Evolutionary conservation across 2,113 vertebrate genomes (phyloP).

Genomic region (Platichthys stellatus): DNA sequence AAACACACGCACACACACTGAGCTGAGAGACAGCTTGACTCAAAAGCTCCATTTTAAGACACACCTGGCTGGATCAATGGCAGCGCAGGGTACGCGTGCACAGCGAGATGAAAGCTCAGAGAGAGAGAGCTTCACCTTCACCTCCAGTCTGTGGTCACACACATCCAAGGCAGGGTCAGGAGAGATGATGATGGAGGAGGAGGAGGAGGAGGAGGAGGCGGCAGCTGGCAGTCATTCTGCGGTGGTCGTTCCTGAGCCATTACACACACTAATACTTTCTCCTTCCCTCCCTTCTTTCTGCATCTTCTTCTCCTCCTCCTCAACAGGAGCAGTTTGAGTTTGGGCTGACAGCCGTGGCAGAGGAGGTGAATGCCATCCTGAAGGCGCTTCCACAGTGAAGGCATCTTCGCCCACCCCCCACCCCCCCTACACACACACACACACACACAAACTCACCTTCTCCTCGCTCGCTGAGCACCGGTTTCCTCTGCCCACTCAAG

Average conservation of each 20-base stretch:
- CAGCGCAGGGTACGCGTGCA: conserved; percentile 23
- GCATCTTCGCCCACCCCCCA: background rate
- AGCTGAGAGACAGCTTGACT: conserved; percentile 59
- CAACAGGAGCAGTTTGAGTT: conserved; percentile 85
- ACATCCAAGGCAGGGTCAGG: conserved; percentile 36
- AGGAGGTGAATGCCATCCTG: conserved; percentile 85
- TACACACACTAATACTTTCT: conserved; percentile 61
- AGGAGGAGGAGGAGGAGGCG: conserved; percentile 27
- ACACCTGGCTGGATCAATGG: conserved; percentile 74
- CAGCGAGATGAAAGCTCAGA: conserved; percentile 48
- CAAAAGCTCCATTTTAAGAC: conserved; percentile 76
- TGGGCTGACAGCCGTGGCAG: conserved; percentile 83
- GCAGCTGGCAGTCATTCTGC: conserved; percentile 54
- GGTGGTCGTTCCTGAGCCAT: conserved; percentile 33
- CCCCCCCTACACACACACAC: conserved; percentile 4
- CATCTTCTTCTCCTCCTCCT: conserved; percentile 18
- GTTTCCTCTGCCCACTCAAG: conserved; percentile 70
- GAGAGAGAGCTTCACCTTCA: conserved; percentile 44
- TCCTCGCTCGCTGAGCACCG: conserved; percentile 47
- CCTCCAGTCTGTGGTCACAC: conserved; percentile 49
- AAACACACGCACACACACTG: conserved; percentile 21
- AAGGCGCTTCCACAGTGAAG: conserved; percentile 68
- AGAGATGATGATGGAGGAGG: conserved; percentile 16
- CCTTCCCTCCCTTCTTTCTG: conserved; percentile 43
- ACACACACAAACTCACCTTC: background rate